These are phyloP conservation scores for Drosophila nebulosa DNA, from an alignment of 1,140 invertebrate species.

Conservation along the genomic window DNA sequence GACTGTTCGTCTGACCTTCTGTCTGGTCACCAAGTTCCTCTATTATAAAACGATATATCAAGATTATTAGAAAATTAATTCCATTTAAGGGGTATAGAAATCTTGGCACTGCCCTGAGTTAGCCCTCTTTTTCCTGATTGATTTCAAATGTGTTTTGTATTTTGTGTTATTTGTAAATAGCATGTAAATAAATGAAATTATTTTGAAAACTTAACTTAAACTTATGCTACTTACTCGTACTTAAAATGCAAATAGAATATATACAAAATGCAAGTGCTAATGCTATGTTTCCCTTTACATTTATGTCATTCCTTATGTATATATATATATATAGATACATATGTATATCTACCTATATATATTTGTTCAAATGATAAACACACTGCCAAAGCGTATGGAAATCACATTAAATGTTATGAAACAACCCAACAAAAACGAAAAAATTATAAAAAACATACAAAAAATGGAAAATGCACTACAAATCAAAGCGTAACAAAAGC, in stretches of 20 bases:
- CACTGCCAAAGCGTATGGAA: constrained; percentile 78
- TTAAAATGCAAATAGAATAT: background rate
- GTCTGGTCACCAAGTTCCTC: background rate
- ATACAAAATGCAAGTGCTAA: background rate
- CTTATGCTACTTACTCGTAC: background rate
- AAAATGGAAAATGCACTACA: constrained; percentile 9
- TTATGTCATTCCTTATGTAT: background rate
- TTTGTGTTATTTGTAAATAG: constrained; percentile 59
- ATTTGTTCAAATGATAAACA: constrained; percentile 75
- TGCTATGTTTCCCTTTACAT: background rate
- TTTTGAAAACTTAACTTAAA: background rate
- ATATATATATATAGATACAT: background rate
- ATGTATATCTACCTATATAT: background rate
- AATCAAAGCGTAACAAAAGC: constrained; percentile 29
- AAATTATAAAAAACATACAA: constrained; percentile 9
- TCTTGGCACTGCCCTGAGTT: background rate
- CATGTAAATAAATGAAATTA: constrained; percentile 49
- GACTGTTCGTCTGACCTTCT: background rate
- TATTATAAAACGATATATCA: too few relatives aligned
- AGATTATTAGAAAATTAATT: too few relatives aligned
- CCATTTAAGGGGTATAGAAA: background rate
- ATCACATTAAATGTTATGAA: constrained; percentile 61
- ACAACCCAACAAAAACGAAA: constrained; percentile 5
- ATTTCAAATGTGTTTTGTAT: background rate
- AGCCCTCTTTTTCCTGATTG: background rate